Evolutionary conservation across 2,113 vertebrate genomes (phyloP), one percentile per base, ranked within the genome.

Genomic region (Myrmophylax atrothorax): DNA sequence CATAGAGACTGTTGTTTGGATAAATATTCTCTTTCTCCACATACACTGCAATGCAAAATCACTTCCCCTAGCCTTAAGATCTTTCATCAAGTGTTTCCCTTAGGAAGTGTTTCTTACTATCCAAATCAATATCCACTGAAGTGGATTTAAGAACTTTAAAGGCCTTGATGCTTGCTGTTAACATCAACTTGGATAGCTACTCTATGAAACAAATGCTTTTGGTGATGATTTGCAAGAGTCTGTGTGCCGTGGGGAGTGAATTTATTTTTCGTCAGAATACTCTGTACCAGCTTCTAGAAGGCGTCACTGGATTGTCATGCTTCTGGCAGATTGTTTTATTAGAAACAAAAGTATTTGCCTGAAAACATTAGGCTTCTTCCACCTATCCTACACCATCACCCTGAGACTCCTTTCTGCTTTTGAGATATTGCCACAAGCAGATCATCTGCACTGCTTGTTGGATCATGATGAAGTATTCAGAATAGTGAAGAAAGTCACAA

Each of bases 111-210:
- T 87, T 89, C 62, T 89, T 64, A 81, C 89, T 89, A 92, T 16
- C 35, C 49, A 78, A 72, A 95, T 95, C 96, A 92, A 96, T 91
- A 95, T 26, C 62, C 70, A 94, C 44, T 79, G 58, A 95, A 95
- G 91, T 91, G 69, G 77, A 84, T 84, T 95, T 84, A 89, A 92
- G 86, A 84, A 49, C 49, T 73, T 82, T 87, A 94, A 92, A 91
- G 73, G 40, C 49, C 64, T 84, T 44, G 50, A 63, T 82, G 84
- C 59, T 68, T 50, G 19, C 69, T 94, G 40, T 91, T 94, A 95
- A 68, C 44, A 64, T 72, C 84, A 68, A 4, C 77, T 87, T 60
- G 31, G 52, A 60, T 59, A 68, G 52, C 64, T 87, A 7, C 24
- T 73, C 55, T 81, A 60, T 55, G 74, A 77, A 86, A 72, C 16